Evolutionary conservation across 2,888 invertebrate species (phyloP).

Genomic region (Pharmacophagus antenor): DNA sequence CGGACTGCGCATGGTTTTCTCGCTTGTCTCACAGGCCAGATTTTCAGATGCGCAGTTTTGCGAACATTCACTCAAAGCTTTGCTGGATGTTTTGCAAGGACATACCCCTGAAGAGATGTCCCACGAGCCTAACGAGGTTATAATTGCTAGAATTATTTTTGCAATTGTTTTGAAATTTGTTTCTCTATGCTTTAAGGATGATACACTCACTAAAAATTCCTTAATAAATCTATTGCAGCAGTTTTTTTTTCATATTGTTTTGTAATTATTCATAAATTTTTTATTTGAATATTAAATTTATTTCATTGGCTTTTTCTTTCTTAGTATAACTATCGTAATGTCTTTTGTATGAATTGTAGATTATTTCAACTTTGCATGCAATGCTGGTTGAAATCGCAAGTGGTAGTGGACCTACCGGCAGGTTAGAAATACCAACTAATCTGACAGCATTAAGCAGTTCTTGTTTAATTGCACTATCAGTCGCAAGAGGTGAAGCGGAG

Average conservation of each 20-base stretch:
- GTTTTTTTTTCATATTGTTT: too few relatives aligned
- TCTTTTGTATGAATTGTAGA: slow-evolving; percentile 58
- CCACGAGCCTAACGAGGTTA: slow-evolving; percentile 88
- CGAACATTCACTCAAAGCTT: slow-evolving; percentile 91
- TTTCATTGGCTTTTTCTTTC: neutral
- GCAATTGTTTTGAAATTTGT: neutral
- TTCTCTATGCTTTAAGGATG: neutral
- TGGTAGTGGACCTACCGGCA: slow-evolving; percentile 64
- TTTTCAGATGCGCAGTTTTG: slow-evolving; percentile 91
- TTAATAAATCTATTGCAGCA: neutral
- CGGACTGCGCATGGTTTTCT: slow-evolving; percentile 92
- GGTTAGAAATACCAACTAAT: slow-evolving; percentile 80
- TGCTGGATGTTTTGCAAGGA: slow-evolving; percentile 95
- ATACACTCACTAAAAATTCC: neutral
- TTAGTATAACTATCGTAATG: neutral
- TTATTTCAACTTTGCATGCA: slow-evolving; percentile 90
- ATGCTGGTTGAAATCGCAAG: slow-evolving; percentile 91
- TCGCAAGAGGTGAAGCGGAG: slow-evolving; percentile 96
- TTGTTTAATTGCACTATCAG: slow-evolving; percentile 93
- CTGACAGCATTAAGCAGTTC: slow-evolving; percentile 95
- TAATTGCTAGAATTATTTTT: slow-evolving; percentile 16
- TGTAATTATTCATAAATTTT: neutral
- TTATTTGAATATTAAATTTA: neutral
- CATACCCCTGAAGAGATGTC: slow-evolving; percentile 92
- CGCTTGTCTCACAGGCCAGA: slow-evolving; percentile 93